Percentiles rank a stretch among this genome's conserved stretches.
Conservation (phyloP, 2,797 vertebrate genomes). For the Danio albolineatus region DNA sequence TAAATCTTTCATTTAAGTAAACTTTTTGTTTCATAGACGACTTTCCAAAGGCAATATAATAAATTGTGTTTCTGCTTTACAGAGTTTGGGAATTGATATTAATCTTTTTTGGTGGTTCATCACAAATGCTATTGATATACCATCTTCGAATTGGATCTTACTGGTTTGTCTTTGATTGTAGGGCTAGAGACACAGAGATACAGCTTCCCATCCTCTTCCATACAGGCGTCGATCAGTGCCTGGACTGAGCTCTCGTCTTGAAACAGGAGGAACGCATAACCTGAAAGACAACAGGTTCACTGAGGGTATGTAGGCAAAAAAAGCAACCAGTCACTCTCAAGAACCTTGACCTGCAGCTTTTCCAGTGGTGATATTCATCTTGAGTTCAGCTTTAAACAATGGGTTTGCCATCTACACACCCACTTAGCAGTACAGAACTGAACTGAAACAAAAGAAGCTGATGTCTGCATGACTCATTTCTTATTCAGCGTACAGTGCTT, state of each 20-base stretch:
- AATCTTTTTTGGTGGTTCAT: no score
- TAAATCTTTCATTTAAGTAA: no score
- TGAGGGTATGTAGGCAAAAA: not conserved
- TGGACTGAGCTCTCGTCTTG: conserved; percentile 99
- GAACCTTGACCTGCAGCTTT: not conserved
- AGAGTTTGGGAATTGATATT: no score
- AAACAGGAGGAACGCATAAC: conserved; percentile 98
- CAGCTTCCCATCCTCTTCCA: conserved; percentile 98
- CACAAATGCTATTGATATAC: no score
- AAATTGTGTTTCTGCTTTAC: no score
- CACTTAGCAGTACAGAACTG: not conserved
- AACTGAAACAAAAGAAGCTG: conserved; percentile 1
- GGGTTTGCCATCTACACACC: not conserved
- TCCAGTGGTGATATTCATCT: not conserved
- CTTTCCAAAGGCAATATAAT: no score
- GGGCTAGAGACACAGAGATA: conserved; percentile 99
- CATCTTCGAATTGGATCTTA: conserved; percentile 73
- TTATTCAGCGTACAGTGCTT: not conserved
- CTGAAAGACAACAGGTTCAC: conserved; percentile 69
- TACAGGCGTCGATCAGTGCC: conserved; percentile 97
- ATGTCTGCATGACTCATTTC: not conserved
- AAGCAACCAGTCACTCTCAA: not conserved
- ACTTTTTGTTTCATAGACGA: no score
- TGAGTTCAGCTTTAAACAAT: conserved; percentile 14
- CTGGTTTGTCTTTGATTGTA: conserved; percentile 99